phyloP scores from a whole-genome alignment of 2,888 invertebrate species.

The Tetranychus piercei region DNA sequence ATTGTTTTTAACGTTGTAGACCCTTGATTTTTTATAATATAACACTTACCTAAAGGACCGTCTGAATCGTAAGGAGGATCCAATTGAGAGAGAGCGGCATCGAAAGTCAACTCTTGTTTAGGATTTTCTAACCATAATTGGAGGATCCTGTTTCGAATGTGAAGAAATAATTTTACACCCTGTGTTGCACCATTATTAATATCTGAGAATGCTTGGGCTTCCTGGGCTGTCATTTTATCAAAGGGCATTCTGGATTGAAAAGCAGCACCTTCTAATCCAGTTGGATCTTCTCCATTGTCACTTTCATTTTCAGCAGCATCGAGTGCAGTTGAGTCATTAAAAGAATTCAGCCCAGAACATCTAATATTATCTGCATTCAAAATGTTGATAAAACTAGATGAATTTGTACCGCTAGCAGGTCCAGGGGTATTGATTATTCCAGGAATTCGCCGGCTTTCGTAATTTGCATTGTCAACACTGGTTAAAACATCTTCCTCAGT shows the following conservation, averaged over 20 bases:
- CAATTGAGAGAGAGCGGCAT: slow-evolving; percentile 55
- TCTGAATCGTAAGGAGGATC: slow-evolving; percentile 76
- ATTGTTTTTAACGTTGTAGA: slow-evolving; percentile 39
- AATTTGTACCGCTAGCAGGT: background rate
- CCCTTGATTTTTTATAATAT: slow-evolving; percentile 27
- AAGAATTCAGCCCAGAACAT: too few relatives aligned
- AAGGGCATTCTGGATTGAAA: slow-evolving; percentile 66
- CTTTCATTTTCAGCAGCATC: background rate
- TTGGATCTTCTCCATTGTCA: slow-evolving; percentile 30
- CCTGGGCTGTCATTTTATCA: slow-evolving; percentile 66
- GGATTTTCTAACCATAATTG: slow-evolving; percentile 93
- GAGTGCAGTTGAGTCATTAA: background rate
- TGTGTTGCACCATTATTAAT: slow-evolving; percentile 61
- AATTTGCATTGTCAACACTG: background rate
- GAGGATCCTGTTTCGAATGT: slow-evolving; percentile 70
- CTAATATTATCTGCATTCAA: too few relatives aligned
- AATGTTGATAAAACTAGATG: background rate
- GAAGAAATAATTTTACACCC: slow-evolving; percentile 68
- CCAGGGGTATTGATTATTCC: background rate
- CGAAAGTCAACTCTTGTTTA: slow-evolving; percentile 66
- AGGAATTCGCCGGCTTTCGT: background rate
- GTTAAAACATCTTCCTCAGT: background rate
- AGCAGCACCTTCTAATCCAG: slow-evolving; percentile 32
- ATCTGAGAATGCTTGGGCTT: slow-evolving; percentile 64
- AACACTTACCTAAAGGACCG: slow-evolving; percentile 53